Evolutionary conservation across 1,140 invertebrate species (phyloP).

Genomic region (Diachasma alloeum): DNA sequence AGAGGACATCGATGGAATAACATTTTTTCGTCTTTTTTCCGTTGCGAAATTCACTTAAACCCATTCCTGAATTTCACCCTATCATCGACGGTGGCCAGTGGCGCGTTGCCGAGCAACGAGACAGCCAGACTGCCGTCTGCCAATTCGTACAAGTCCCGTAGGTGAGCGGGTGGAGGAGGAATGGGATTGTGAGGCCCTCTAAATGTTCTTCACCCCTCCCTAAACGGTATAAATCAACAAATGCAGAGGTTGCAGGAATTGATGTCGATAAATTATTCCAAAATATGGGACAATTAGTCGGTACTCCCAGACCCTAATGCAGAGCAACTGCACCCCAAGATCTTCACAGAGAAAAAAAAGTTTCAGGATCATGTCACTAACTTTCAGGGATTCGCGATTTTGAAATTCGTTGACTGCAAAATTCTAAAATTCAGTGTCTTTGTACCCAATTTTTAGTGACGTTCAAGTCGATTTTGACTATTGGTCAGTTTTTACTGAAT

Average conservation of each 20-base stretch:
- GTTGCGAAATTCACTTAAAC: constrained; percentile 16
- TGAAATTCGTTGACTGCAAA: too few species aligned
- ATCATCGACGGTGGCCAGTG: constrained; percentile 33
- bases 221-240: background rate
- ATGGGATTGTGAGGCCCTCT: background rate
- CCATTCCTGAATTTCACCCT: constrained; percentile 20
- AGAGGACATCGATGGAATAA: background rate
- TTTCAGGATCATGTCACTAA: too few species aligned
- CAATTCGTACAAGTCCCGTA: constrained; percentile 17
- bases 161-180: background rate
- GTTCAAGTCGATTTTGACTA: too few species aligned
- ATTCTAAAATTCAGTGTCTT: too few species aligned
- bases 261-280: too few species aligned
- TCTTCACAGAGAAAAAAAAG: too few species aligned
- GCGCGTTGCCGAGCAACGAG: constrained; percentile 55
- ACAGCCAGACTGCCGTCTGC: constrained; percentile 40
- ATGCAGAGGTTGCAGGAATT: background rate
- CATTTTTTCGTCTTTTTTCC: background rate
- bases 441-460: too few species aligned
- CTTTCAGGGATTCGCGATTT: too few species aligned
- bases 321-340: too few species aligned
- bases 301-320: too few species aligned
- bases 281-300: too few species aligned
- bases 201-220: background rate
- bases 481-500: too few species aligned